Evolutionary conservation across 2,888 invertebrate genomes (phyloP).

Genomic region (Drosophila monieri): DNA sequence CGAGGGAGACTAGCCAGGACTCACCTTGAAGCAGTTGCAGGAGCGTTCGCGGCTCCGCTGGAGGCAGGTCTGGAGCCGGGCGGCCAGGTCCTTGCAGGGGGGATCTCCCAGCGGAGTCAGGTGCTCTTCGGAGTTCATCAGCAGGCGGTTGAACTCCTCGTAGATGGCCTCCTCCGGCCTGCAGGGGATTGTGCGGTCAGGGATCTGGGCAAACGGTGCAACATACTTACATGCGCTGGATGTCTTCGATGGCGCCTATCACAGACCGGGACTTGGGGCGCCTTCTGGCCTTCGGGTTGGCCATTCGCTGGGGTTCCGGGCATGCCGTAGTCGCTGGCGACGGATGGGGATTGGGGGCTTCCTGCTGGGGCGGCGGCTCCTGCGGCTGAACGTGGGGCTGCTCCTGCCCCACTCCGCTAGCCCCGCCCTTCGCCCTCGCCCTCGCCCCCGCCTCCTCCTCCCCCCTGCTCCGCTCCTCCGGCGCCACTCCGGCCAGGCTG

Average conservation of each 20-base stretch:
- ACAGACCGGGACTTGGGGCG: slow-evolving; percentile 32
- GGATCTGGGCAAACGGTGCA: too few relatives aligned
- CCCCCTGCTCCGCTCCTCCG: background rate
- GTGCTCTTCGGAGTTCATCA: slow-evolving; percentile 29
- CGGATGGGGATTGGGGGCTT: background rate
- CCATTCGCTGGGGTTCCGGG: background rate
- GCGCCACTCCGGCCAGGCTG: slow-evolving; percentile 12
- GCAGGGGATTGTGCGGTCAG: background rate
- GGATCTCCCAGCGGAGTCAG: slow-evolving; percentile 7
- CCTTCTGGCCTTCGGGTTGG: background rate
- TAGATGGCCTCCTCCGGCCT: slow-evolving; percentile 54
- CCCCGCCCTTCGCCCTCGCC: background rate
- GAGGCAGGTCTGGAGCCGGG: slow-evolving; percentile 47
- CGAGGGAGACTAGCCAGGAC: background rate
- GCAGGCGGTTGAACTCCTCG: slow-evolving; percentile 58
- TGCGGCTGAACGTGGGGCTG: background rate
- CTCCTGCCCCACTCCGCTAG: background rate
- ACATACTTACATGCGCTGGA: slow-evolving; percentile 59
- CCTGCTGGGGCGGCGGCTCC: background rate
- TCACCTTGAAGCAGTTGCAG: slow-evolving; percentile 45
- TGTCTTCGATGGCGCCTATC: slow-evolving; percentile 48
- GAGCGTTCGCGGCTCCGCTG: slow-evolving; percentile 33
- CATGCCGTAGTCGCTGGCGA: background rate
- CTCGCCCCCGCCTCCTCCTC: background rate
- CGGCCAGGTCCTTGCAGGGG: slow-evolving; percentile 47